Conservation (phyloP, 2,888 invertebrate species). For the Drosophila multiciliata region DNA sequence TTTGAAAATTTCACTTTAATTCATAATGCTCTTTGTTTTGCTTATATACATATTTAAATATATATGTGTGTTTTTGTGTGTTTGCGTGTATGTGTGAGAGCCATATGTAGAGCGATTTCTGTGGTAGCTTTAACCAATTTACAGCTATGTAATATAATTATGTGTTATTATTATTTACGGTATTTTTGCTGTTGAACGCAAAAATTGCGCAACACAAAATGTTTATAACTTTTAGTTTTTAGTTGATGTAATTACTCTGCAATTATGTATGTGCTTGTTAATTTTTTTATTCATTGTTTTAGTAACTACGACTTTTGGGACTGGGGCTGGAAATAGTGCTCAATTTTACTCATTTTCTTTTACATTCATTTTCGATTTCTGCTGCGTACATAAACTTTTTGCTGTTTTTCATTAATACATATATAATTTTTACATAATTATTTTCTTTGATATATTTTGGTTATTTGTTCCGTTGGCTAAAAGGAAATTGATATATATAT, state of each 20-base stretch:
- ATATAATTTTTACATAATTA: constrained; percentile 24
- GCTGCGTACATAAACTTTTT: constrained; percentile 3
- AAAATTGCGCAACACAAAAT: constrained; percentile 70
- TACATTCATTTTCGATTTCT: constrained; percentile 10
- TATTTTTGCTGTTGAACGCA: constrained; percentile 38
- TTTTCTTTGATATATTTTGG: constrained; percentile 14
- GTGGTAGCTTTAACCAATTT: constrained; percentile 51
- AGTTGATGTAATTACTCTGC: constrained; percentile 29
- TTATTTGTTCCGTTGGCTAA: constrained; percentile 55
- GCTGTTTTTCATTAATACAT: constrained; percentile 26
- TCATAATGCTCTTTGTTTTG: constrained; percentile 69
- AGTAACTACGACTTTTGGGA: constrained; percentile 36
- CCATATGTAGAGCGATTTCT: constrained; percentile 50
- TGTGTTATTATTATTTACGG: constrained; percentile 16
- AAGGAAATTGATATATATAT: constrained; percentile 56
- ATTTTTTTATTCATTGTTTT: not conserved
- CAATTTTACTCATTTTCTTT: constrained; percentile 36
- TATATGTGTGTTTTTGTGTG: constrained; percentile 19
- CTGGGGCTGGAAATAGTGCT: constrained; percentile 69
- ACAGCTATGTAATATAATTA: constrained; percentile 41
- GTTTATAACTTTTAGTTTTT: constrained; percentile 57
- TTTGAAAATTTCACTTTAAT: constrained; percentile 74
- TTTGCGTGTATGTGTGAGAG: constrained; percentile 3
- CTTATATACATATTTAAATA: constrained; percentile 61
- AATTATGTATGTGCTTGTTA: constrained; percentile 1